Evolutionary conservation across 2,113 vertebrate species (phyloP), one percentile per base, ranked within the genome.

Genomic region (Archilochus colubris): DNA sequence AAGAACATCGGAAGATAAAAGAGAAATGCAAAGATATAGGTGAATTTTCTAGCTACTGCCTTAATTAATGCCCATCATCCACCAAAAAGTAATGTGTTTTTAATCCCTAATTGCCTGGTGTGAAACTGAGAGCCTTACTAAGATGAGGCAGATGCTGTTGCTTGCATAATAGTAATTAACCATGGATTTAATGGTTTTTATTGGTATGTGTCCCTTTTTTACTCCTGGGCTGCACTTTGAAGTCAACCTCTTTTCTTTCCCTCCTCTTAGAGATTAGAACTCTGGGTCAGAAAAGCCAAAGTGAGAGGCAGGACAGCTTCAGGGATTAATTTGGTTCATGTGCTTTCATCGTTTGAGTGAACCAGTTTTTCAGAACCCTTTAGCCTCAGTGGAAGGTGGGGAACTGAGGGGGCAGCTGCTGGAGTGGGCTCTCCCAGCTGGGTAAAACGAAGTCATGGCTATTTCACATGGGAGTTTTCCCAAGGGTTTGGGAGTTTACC

Each of bases 331-430:
- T 73, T 73, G 54, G 30, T 48, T 48, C 2, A 0, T 14, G 16
- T 53, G 31, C 36, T 75, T 57, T 40, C 30, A 23, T 30, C 43
- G 4, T 46, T 31, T 33, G 21, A 7, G 46, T 48, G 53, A 82
- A 30, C 10, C 17, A 19, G 7, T 33, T 51, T 57, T 81, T 62
- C 30, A n/a, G 40, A 50, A 27, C 14, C 0, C 0, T 31, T 10
- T 44, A 44, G 48, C 18, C 1, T 2, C 46, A 27, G 68, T 13
- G 28, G 31, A 70, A 46, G 38, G 28, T 43, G 17, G 20, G 58
- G 51, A 58, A 40, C 63, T 53, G 83, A 40, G 20, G 23, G 36
- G 20, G 28, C 25, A 46, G 2, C 57, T 59, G 57, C 23, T 59
- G 64, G n/a, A 40, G 9, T 12, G n/a, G 64, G 72, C 54, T 80